Percentiles rank a stretch among this genome's conserved stretches.
These are phyloP conservation scores for Drosophila busckii DNA, from an alignment of 1,140 invertebrate genomes.

Conservation along the genomic window DNA sequence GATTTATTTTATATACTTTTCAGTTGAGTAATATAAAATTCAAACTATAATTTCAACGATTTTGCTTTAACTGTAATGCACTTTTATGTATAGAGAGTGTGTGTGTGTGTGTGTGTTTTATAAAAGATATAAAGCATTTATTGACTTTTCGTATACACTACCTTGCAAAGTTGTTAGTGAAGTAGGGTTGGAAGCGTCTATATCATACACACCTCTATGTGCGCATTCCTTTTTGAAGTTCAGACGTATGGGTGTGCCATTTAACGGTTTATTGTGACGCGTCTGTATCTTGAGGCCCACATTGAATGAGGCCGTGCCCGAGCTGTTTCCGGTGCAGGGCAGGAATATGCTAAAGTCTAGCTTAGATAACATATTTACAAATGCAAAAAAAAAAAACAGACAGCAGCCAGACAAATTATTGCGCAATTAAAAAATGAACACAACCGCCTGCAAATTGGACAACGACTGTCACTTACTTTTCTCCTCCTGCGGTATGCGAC, in stretches of 20 bases:
- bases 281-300: conserved; percentile 92
- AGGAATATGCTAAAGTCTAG: conserved; percentile 94
- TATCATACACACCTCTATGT: conserved; percentile 89
- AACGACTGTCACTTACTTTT: conserved; percentile 83
- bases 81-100: no score
- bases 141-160: conserved; percentile 78
- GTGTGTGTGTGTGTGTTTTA: neutral
- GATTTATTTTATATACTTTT: no score
- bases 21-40: no score
- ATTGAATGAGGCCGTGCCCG: conserved; percentile 92
- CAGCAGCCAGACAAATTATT: no score
- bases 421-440: conserved; percentile 14
- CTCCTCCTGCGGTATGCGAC: conserved; percentile 89
- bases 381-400: no score
- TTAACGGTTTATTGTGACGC: conserved; percentile 86
- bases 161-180: conserved; percentile 79
- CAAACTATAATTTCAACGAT: no score
- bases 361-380: no score
- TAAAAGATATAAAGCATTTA: conserved; percentile 59
- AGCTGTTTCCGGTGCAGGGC: conserved; percentile 92
- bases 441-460: neutral
- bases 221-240: conserved; percentile 96
- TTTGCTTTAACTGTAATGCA: no score
- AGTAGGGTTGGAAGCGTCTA: conserved; percentile 79
- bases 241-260: conserved; percentile 93